Conservation (phyloP, 2,888 invertebrate species). For the Baronia brevicornis region DNA sequence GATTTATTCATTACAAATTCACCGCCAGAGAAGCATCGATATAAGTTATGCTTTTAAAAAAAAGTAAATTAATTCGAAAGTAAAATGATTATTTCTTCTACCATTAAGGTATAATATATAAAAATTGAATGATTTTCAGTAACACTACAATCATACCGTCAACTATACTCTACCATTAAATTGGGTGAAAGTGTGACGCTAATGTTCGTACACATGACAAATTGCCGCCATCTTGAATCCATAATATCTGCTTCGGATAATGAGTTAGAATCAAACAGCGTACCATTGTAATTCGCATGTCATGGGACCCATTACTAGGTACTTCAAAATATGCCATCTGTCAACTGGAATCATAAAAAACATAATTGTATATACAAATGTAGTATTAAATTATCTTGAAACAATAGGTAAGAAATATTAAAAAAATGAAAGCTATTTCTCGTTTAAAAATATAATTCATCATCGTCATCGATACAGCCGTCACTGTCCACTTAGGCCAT, state of each 20-base stretch:
- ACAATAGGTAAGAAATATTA: too few relatives aligned
- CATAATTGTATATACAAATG: too few relatives aligned
- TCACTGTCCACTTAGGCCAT: too few relatives aligned
- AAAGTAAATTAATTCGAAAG: neutral
- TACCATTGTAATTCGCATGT: conserved; percentile 52
- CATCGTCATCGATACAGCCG: too few relatives aligned
- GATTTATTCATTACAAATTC: too few relatives aligned
- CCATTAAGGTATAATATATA: conserved; percentile 1
- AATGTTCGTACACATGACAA: conserved; percentile 65
- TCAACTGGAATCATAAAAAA: conserved; percentile 23
- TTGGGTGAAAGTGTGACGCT: conserved; percentile 68
- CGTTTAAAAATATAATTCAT: too few relatives aligned
- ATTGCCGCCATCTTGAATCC: conserved; percentile 50
- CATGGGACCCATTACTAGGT: conserved; percentile 37
- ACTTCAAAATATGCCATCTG: conserved; percentile 22
- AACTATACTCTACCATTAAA: conserved; percentile 49
- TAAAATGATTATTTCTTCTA: conserved; percentile 1
- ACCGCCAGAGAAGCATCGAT: too few relatives aligned
- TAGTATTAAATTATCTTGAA: too few relatives aligned
- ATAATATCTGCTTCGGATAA: conserved; percentile 38
- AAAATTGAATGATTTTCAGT: conserved; percentile 14
- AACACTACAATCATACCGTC: conserved; percentile 38
- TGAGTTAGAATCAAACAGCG: conserved; percentile 50
- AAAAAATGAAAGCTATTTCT: conserved; percentile 16
- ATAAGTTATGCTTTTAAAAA: too few relatives aligned